Conservation (phyloP, 1,140 invertebrate species). For the Pachyrhynchus sulphureomaculatus region DNA sequence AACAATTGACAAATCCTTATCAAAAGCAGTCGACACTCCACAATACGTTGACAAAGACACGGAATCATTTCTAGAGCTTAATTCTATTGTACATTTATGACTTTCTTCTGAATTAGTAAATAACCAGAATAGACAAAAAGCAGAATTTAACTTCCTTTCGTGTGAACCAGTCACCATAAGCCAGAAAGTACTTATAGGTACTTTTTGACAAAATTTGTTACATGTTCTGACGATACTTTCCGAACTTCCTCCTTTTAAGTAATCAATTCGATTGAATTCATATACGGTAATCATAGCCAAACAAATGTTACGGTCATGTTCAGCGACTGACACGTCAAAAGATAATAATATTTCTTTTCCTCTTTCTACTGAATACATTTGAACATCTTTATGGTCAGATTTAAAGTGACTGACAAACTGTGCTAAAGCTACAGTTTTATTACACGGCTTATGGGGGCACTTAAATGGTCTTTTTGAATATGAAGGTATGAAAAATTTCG, state of each 20-base stretch:
- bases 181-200: constrained; percentile 44
- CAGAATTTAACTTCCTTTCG: constrained; percentile 19
- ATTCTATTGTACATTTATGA: constrained; percentile 43
- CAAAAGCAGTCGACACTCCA: constrained; percentile 34
- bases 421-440: constrained; percentile 44
- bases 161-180: constrained; percentile 44
- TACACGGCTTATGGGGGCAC: constrained; percentile 44
- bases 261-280: constrained; percentile 37
- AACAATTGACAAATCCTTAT: constrained; percentile 37
- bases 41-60: constrained; percentile 42
- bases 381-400: constrained; percentile 43
- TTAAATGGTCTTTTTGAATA: constrained; percentile 41
- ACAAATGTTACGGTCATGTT: constrained; percentile 35
- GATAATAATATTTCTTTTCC: constrained; percentile 37
- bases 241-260: constrained; percentile 25
- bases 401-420: constrained; percentile 46
- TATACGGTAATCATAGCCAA: constrained; percentile 42
- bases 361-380: constrained; percentile 33
- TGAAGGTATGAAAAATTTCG: constrained; percentile 12
- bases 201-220: constrained; percentile 38
- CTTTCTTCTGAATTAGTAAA: constrained; percentile 42
- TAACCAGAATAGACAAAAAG: constrained; percentile 42
- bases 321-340: constrained; percentile 32
- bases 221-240: constrained; percentile 35
- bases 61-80: constrained; percentile 40